Evolutionary conservation across 2,113 vertebrate species (phyloP).

Genomic region (Entomyzon cyanotis): DNA sequence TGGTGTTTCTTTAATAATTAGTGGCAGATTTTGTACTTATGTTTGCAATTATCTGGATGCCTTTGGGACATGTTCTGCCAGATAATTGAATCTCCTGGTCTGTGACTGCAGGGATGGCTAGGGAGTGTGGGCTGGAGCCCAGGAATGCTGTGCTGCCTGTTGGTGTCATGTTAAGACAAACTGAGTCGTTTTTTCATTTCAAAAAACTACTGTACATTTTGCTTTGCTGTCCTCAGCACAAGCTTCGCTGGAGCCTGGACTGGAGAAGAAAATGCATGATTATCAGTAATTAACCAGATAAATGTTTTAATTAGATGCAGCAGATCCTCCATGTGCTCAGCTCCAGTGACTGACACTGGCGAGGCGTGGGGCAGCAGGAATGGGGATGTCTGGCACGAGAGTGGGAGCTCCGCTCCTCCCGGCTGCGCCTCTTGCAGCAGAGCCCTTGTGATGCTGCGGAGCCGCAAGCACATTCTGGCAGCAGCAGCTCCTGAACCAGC

Average conservation of each 20-base stretch:
- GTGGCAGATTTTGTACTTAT: constrained; percentile 33
- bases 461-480: fast-evolving
- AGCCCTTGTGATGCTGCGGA: fast-evolving
- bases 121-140: background rate
- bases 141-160: background rate
- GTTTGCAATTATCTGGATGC: constrained; percentile 51
- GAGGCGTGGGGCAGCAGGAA: background rate
- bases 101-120: background rate
- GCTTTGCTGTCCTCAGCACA: background rate
- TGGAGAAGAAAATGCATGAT: background rate
- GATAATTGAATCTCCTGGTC: constrained; percentile 47
- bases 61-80: constrained; percentile 12
- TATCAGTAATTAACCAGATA: background rate
- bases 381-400: no score
- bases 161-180: background rate
- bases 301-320: background rate
- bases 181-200: background rate
- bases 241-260: background rate
- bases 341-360: background rate
- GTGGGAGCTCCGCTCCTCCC: no score
- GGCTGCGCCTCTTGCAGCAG: background rate
- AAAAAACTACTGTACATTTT: background rate
- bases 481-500: fast-evolving
- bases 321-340: fast-evolving
- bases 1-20: constrained; percentile 50